phyloP scores from a whole-genome alignment of 1,140 invertebrate species.

The Drosophila triauraria region DNA sequence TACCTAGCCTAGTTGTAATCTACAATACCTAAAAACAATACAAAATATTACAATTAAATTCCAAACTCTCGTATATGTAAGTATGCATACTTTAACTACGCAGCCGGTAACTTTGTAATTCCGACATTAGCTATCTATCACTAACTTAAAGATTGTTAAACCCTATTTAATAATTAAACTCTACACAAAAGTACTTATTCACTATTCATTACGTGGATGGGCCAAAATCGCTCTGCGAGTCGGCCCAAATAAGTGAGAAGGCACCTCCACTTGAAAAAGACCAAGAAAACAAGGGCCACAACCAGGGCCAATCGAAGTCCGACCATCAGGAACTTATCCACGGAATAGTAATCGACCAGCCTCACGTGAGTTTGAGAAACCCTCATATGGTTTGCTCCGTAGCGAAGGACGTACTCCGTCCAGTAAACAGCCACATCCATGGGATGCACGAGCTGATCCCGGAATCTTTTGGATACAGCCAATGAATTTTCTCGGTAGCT shows the following conservation, averaged over 20 bases:
- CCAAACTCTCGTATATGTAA: background rate
- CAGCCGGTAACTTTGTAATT: too few species aligned
- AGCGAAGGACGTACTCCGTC: slow-evolving; percentile 89
- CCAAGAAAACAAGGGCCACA: slow-evolving; percentile 20
- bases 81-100: too few species aligned
- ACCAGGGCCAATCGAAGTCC: slow-evolving; percentile 24
- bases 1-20: background rate
- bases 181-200: background rate
- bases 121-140: too few species aligned
- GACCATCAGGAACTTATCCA: slow-evolving; percentile 84
- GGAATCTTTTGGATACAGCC: slow-evolving; percentile 87
- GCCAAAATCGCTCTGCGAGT: background rate
- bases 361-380: slow-evolving; percentile 85
- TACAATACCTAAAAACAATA: background rate
- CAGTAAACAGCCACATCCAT: slow-evolving; percentile 89
- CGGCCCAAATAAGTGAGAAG: background rate
- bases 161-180: background rate
- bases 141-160: too few species aligned
- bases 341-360: slow-evolving; percentile 86
- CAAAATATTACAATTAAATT: background rate
- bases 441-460: slow-evolving; percentile 87
- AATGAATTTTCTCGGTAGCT: slow-evolving; percentile 83
- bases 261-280: slow-evolving; percentile 15
- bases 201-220: background rate
- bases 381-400: slow-evolving; percentile 86